phyloP scores from a whole-genome alignment of 1,140 invertebrate species.

The Archivesica marissinica region DNA sequence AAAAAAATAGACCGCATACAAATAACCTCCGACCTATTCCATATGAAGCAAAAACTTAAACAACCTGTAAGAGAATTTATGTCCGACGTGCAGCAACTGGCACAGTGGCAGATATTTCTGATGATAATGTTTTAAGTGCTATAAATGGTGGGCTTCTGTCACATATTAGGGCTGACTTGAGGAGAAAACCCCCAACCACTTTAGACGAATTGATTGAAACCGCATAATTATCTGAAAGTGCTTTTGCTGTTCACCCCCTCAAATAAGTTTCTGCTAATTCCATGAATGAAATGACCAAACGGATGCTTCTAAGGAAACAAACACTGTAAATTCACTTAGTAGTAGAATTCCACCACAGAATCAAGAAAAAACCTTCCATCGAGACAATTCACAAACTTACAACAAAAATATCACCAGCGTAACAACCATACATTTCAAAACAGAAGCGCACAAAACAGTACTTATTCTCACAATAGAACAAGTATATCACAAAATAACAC shows the following conservation, averaged over 20 bases:
- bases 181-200: background rate
- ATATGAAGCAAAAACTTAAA: conserved; percentile 24
- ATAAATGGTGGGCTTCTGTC: background rate
- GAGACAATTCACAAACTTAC: no score
- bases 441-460: background rate
- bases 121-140: conserved; percentile 7
- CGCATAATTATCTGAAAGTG: conserved; percentile 28
- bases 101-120: background rate
- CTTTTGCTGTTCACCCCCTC: background rate
- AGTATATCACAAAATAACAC: background rate
- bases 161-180: conserved; percentile 23
- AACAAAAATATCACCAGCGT: background rate
- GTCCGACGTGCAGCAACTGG: background rate
- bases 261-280: background rate
- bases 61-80: conserved; percentile 25
- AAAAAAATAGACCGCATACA: background rate
- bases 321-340: background rate
- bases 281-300: background rate
- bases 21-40: background rate
- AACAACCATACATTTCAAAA: background rate
- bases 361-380: no score
- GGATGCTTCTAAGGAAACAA: background rate
- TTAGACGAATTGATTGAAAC: background rate
- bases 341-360: no score
- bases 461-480: background rate